Evolutionary conservation across 1,140 invertebrate genomes (phyloP).

Genomic region (Trichomalopsis sarcophagae): DNA sequence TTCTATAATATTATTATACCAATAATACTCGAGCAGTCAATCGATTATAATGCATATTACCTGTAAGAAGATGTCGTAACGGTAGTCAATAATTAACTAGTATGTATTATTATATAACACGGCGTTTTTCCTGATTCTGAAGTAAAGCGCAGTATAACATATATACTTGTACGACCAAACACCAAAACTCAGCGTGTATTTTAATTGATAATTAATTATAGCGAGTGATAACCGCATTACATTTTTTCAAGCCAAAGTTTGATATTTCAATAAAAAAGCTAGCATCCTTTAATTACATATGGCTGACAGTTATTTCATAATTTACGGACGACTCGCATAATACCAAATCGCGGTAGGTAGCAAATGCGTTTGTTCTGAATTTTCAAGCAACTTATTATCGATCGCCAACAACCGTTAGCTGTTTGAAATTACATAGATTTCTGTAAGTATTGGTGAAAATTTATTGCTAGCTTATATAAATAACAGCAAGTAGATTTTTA

Average conservation of each 20-base stretch:
- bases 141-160: slow-evolving; percentile 27
- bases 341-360: not conserved
- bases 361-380: not conserved
- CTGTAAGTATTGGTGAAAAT: not conserved
- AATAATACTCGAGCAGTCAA: slow-evolving; percentile 69
- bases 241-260: not conserved
- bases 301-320: not conserved
- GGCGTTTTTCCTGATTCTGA: slow-evolving; percentile 49
- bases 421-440: slow-evolving; percentile 1
- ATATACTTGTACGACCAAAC: slow-evolving; percentile 10
- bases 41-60: slow-evolving; percentile 64
- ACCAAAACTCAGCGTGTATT: slow-evolving; percentile 1
- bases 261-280: not conserved
- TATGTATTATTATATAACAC: slow-evolving; percentile 45
- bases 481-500: not conserved
- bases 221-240: not conserved
- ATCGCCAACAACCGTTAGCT: not conserved
- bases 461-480: not conserved
- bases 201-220: not conserved
- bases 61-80: slow-evolving; percentile 60
- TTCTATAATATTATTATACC: slow-evolving; percentile 49
- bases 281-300: not conserved
- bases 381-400: not conserved
- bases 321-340: not conserved
- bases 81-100: slow-evolving; percentile 68